Evolutionary conservation across 2,113 vertebrate species (phyloP).

Genomic region (Channa maculata): DNA sequence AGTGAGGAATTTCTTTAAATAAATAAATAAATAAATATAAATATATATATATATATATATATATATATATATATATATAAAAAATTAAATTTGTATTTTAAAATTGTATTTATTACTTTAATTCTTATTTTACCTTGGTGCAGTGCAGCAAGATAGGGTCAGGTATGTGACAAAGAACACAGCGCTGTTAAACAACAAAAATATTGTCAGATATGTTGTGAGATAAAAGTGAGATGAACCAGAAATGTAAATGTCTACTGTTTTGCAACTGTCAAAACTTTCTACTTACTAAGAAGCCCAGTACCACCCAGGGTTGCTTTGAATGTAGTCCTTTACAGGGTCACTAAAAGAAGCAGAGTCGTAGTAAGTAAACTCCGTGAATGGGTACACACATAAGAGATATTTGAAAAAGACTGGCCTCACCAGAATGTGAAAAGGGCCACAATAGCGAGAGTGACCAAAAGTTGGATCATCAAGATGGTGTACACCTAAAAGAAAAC

Average conservation of each 20-base stretch:
- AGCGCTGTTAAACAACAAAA: constrained; percentile 77
- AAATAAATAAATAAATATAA: too few relatives aligned
- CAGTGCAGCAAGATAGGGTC: constrained; percentile 91
- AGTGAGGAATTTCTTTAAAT: neutral
- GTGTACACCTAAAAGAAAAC: constrained; percentile 86
- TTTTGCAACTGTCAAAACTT: neutral
- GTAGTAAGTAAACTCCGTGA: neutral
- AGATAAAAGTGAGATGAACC: neutral
- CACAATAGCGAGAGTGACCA: constrained; percentile 89
- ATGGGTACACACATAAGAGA: constrained; percentile 26
- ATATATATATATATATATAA: too few relatives aligned
- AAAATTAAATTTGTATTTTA: neutral
- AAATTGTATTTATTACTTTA: neutral
- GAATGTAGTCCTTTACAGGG: constrained; percentile 89
- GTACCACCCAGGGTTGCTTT: constrained; percentile 92
- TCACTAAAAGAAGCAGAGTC: constrained; percentile 80
- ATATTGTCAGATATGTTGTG: neutral
- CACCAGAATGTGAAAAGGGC: constrained; percentile 95
- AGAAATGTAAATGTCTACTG: neutral
- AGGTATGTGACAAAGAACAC: constrained; percentile 95
- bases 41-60: too few relatives aligned
- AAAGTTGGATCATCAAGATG: constrained; percentile 91
- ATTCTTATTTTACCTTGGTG: constrained; percentile 84
- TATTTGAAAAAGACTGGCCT: neutral
- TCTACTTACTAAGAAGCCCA: constrained; percentile 96